Percentiles rank a stretch among this genome's conserved stretches.
Evolutionary conservation across 2,113 vertebrate genomes (phyloP).

Genomic region (Menura novaehollandiae): DNA sequence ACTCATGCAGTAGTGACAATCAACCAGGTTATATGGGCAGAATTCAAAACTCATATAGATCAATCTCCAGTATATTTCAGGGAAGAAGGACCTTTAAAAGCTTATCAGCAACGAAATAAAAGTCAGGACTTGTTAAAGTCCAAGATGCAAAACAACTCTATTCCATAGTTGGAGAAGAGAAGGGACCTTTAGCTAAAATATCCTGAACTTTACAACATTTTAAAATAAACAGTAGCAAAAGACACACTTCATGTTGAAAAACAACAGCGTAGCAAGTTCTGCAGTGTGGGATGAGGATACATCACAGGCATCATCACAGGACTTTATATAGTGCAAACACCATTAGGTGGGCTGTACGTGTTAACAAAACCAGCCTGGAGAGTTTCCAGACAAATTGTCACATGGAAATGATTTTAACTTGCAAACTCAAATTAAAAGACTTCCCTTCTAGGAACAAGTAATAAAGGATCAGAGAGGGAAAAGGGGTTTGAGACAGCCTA

Average conservation of each 20-base stretch:
- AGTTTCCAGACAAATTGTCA: neutral
- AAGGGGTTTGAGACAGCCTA: neutral
- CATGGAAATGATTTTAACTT: neutral
- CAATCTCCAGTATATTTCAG: neutral
- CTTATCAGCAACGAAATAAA: neutral
- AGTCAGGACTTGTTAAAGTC: neutral
- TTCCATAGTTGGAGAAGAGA: neutral
- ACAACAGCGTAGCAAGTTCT: neutral
- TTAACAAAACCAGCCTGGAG: neutral
- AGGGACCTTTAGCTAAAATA: neutral
- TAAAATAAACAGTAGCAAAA: neutral
- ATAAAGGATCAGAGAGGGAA: neutral
- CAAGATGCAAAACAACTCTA: neutral
- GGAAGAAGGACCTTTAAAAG: neutral
- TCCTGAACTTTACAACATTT: neutral
- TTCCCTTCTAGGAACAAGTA: neutral
- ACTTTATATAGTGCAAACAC: neutral
- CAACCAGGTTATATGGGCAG: neutral
- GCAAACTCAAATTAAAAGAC: neutral
- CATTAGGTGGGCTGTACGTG: neutral
- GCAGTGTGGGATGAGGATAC: neutral
- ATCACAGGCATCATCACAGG: neutral
- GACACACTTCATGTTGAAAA: neutral
- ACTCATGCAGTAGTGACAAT: neutral
- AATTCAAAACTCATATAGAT: neutral